These are phyloP conservation scores for Mesopsocus fuscifrons DNA, from an alignment of 2,888 invertebrate species.

Conservation along the genomic window DNA sequence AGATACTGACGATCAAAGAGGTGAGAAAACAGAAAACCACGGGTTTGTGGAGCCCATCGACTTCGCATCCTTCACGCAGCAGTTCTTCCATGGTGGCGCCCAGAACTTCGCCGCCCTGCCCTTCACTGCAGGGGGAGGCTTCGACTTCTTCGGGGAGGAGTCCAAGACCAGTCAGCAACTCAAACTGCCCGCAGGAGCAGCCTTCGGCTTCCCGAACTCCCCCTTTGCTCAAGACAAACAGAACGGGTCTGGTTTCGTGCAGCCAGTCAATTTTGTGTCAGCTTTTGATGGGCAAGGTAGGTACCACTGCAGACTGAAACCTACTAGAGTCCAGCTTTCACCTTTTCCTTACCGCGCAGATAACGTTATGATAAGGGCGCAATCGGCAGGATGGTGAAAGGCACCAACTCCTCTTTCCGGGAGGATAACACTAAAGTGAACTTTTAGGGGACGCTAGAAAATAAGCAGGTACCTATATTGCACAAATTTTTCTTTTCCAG, in stretches of 20 bases:
- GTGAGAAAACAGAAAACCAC: neutral
- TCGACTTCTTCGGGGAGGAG: constrained; percentile 2
- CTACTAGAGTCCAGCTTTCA: too few species aligned
- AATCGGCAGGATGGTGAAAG: too few species aligned
- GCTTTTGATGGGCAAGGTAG: constrained; percentile 5
- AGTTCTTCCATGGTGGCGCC: constrained; percentile 5
- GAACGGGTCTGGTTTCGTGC: constrained; percentile 3
- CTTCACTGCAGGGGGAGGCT: neutral
- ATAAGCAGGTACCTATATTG: too few species aligned
- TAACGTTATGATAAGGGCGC: too few species aligned
- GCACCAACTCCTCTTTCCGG: too few species aligned
- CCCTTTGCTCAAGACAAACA: constrained; percentile 3
- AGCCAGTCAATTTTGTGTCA: neutral
- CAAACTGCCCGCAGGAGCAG: neutral
- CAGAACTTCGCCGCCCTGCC: neutral
- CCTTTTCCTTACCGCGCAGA: too few species aligned
- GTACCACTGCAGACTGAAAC: too few species aligned
- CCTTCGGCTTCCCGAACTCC: neutral
- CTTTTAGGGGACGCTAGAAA: too few species aligned
- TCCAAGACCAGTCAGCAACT: neutral
- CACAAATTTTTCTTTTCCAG: too few species aligned
- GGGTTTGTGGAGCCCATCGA: constrained; percentile 7
- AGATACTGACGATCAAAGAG: neutral
- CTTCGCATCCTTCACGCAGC: constrained; percentile 4
- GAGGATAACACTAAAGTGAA: too few species aligned